Evolutionary conservation across 2,888 invertebrate genomes (phyloP).

Genomic region (Parnassius orleans): DNA sequence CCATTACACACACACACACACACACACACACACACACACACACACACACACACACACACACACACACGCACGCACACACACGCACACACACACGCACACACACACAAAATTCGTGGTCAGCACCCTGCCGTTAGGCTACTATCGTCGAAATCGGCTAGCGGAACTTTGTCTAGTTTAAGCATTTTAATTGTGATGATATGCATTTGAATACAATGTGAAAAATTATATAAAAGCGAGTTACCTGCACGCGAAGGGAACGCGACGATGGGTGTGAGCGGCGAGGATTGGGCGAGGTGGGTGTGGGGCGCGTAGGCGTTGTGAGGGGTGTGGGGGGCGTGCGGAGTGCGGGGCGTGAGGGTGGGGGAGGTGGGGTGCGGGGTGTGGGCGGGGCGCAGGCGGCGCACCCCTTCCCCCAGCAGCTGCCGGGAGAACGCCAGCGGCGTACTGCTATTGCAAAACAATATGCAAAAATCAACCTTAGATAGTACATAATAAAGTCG

Average conservation of each 20-base stretch:
- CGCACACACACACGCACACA: too few species aligned
- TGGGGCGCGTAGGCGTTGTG: background rate
- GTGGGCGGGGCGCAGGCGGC: conserved; percentile 34
- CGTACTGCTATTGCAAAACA: conserved; percentile 20
- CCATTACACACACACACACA: too few species aligned
- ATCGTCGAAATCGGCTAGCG: too few species aligned
- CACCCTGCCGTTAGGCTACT: too few species aligned
- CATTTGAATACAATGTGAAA: too few species aligned
- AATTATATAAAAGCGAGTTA: conserved; percentile 1
- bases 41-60: too few species aligned
- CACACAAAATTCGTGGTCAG: too few species aligned
- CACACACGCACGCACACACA: too few species aligned
- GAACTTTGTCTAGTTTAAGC: too few species aligned
- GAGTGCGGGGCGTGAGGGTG: background rate
- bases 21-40: too few species aligned
- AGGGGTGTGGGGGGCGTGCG: conserved; percentile 3
- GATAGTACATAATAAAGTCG: background rate
- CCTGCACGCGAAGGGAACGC: conserved; percentile 6
- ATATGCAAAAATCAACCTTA: background rate
- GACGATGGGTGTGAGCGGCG: background rate
- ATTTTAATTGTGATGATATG: too few species aligned
- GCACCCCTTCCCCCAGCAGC: conserved; percentile 34
- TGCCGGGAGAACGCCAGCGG: conserved; percentile 37
- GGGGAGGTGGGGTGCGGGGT: conserved; percentile 8
- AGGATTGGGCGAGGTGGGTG: background rate